Evolutionary conservation across 2,888 invertebrate genomes (phyloP).

Genomic region (Hydrotaea diabolus): DNA sequence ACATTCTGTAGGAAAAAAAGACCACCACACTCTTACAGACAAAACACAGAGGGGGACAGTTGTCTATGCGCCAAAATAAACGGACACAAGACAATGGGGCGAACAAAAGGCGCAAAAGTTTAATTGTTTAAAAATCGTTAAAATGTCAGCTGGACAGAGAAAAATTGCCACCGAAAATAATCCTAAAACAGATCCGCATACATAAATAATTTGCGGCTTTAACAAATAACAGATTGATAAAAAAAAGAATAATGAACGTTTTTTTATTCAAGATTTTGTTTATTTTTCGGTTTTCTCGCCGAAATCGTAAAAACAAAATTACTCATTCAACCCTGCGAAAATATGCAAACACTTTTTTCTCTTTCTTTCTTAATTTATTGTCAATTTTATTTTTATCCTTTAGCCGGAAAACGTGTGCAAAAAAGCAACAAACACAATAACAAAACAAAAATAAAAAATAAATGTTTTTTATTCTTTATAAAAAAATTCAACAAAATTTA

Average conservation of each 20-base stretch:
- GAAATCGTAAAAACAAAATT: not conserved
- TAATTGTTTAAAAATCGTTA: no score
- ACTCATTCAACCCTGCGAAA: not conserved
- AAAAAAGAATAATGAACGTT: not conserved
- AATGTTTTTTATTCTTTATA: not conserved
- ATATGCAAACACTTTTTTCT: not conserved
- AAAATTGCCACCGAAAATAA: no score
- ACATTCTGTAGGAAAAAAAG: conserved; percentile 26
- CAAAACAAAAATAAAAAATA: no score
- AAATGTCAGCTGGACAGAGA: no score
- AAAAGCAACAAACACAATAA: conserved; percentile 38
- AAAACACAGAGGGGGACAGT: not conserved
- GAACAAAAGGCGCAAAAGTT: not conserved
- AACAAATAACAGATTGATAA: not conserved
- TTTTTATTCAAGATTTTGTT: not conserved
- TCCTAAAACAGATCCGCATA: not conserved
- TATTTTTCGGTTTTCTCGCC: not conserved
- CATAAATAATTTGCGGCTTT: conserved; percentile 2
- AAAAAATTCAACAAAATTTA: conserved; percentile 58
- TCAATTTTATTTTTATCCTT: not conserved
- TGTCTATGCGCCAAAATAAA: not conserved
- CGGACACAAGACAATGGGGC: not conserved
- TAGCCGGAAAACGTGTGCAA: conserved; percentile 22
- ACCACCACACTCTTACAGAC: not conserved
- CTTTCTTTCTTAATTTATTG: not conserved